phyloP scores from a whole-genome alignment of 2,797 vertebrate genomes.

The Anguilla pacifica region DNA sequence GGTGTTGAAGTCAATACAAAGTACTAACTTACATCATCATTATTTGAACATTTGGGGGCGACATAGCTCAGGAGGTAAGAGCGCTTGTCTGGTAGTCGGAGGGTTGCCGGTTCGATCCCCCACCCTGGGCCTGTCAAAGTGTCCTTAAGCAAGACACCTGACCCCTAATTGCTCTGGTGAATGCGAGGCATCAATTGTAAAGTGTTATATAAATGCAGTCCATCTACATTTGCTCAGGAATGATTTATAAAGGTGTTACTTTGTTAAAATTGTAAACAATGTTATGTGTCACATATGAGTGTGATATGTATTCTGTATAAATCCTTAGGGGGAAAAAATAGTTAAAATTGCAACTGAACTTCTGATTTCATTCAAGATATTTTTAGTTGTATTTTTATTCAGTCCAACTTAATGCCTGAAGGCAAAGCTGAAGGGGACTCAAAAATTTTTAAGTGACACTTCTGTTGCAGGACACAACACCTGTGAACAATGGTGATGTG shows the following conservation, averaged over 20 bases:
- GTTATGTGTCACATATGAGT: background rate
- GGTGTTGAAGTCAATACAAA: background rate
- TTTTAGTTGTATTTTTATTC: background rate
- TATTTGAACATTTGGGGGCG: background rate
- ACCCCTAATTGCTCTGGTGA: no score
- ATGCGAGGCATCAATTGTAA: no score
- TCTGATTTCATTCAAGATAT: background rate
- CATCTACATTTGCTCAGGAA: background rate
- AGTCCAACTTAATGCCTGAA: background rate
- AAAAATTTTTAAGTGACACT: background rate
- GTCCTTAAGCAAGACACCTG: no score
- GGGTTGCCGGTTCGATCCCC: no score
- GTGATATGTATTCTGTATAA: background rate
- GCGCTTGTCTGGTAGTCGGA: no score
- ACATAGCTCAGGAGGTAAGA: no score
- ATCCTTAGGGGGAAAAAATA: background rate
- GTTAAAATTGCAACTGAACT: background rate
- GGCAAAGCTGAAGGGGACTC: background rate
- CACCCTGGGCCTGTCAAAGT: no score
- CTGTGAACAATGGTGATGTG: background rate
- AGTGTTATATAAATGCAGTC: no score
- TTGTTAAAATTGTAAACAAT: background rate
- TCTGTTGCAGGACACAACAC: background rate
- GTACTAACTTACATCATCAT: background rate
- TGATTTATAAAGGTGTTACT: background rate